Evolutionary conservation across 2,113 vertebrate genomes (phyloP), one percentile per base, ranked within the genome.

Genomic region (Peromyscus maniculatus): DNA sequence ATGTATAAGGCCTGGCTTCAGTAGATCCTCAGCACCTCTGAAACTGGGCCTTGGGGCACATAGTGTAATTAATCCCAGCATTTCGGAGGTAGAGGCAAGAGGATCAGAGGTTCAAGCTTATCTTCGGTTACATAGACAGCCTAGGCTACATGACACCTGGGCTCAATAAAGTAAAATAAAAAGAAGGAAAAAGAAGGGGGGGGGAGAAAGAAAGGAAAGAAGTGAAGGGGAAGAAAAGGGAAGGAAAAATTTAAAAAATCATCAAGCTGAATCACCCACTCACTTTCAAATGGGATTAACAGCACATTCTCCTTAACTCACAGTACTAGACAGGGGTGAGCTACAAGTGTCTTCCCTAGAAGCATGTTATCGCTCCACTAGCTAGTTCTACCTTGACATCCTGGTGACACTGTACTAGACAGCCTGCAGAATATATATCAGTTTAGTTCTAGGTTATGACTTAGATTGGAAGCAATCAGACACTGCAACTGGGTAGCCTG

Each of bases 281-380:
- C 9, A 0, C 83, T 91, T n/a, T 46, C 33, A 12, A 33, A 49
- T 59, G 12, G 49, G 24, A 91, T 26, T 64, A 39, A 11, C 10
- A 7, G 74, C 4, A 5, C 26, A 1, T 22, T 21, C 31, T 71
- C 78, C 71, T n/a, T 49, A 89, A 17, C 1, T 0, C 46, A 15
- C 46, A 21, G n/a, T 31, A 9, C 59, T 39, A 52, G 21, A 46
- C 46, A 11, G 8, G 16, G 22, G 3, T 66, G 9, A 77, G 55
- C 69, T 36, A 2, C 24, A 3, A 43, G 43, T 43, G 43, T 9
- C 52, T 17, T 72, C 31, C 83, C 31, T 79, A 79, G 62, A 69
- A 62, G 1, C 2, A 46, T 1, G 31, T 15, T n/a, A 2, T 49
- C 3, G 31, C 2, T 67, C 43, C 1, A 0, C 46, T 82, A 39